Base-by-base conservation (phyloP, 2,888 invertebrate genomes). In the Trissonchulus sp. region DNA sequence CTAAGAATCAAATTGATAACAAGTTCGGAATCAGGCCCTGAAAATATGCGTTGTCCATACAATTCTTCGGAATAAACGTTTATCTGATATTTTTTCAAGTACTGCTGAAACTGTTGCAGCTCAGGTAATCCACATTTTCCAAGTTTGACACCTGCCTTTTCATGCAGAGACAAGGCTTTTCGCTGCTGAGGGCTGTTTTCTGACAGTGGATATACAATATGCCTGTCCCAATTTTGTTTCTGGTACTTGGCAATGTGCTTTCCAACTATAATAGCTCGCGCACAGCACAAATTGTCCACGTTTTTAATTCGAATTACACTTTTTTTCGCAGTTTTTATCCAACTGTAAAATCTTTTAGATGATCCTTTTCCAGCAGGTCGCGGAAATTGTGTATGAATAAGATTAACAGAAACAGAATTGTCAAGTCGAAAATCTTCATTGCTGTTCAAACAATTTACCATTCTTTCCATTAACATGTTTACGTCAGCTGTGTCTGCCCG, bases 11-110 rank as follows among this genome's bases (percentile, higher is more conserved):
- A 28, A 65, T 65, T 18, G 15, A 65, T 28, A 31, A 18, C n/a
- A 15, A 8, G 3, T 28, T 8, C 8, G 8, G 30, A 8, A 34
- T 65, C 8, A 65, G 30, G 8, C 30, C 65, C 65, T 15, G 30
- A 15, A 37, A 72, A 76, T 33, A 77, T 77, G 8, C 30, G 31
- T 31, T 65, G 8, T 65, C 65, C 65, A 48, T 15, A 48, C 48
- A 48, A 15, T 34, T 31, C 34, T 8, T 28, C 65, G n/a, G 30
- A 28, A 65, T 31, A 65, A 65, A 65, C 65, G n/a, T 31, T 65
- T 8, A 65, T 65, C n/a, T 65, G 65, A 34, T 65, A 65, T 18
- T 28, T 28, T 28, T 65, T 8, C 3, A 65, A 28, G 15, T 18
- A 8, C n/a, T 28, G 3, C n/a, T 65, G 65, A 34, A 65, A 65